Evolutionary conservation across 2,113 vertebrate species (phyloP), one percentile per base, ranked within the genome.

Genomic region (Aplodontia rufa): DNA sequence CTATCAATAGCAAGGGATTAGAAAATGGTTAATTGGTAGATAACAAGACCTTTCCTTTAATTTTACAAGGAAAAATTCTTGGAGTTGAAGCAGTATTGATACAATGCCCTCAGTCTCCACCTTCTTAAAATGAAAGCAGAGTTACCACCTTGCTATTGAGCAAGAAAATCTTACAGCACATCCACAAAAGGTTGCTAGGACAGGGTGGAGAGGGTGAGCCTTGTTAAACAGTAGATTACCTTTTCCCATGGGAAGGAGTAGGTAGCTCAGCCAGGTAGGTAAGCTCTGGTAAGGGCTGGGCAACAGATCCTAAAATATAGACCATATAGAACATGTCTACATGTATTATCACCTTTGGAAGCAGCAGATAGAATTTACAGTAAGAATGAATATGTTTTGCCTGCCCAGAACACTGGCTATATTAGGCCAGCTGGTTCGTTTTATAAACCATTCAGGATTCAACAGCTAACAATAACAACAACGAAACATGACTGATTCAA

Each of bases 121-220:
- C 95, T 98, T 98, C 98, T 69, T 32, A 98, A 98, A 98, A 98
- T 98, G 98, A 98, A 98, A 98, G 98, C 96, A 96, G 98, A 97
- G 98, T 69, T 89, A 92, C 98, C 93, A 94, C 98, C 95, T 98
- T 93, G 97, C 98, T 98, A 98, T 91, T 96, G 98, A 98, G 98
- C 98, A 98, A 98, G 98, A 97, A 97, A 98, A 93, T 89, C 95
- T 97, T 97, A 98, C 93, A 98, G 97, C 97, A 98, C 95, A 97
- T 98, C 97, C 98, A 98, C 96, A 91, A 97, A 97, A 93, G 97
- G 94, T 53, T 8, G 17, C 68, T 69, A 64, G 80, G 93, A 89
- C 30, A 66, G 93, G 87, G 90, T 28, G 13, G 76, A 72, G 51
- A 90, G 78, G 30, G 81, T 80, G 3, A 88, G 90, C 76, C 86